These are phyloP conservation scores for Stratiomys singularior DNA, from an alignment of 2,888 invertebrate genomes.

Conservation along the genomic window DNA sequence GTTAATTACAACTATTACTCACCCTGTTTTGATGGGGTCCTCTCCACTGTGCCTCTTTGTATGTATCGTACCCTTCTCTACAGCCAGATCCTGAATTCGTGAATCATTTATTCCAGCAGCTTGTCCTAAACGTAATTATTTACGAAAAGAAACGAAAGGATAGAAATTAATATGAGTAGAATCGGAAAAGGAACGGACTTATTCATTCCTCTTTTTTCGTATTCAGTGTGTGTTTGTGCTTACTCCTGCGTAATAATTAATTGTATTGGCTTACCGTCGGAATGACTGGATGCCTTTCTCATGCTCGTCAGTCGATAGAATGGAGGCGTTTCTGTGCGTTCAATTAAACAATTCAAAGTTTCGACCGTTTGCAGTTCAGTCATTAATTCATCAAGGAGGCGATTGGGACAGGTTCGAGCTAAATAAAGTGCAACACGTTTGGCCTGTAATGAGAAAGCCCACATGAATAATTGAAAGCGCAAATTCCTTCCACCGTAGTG, in stretches of 20 bases:
- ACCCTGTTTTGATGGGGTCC: conserved; percentile 84
- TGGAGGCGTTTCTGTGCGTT: conserved; percentile 97
- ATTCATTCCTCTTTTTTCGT: too few species aligned
- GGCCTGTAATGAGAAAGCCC: conserved; percentile 71
- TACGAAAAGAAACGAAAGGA: neutral
- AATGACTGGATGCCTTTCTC: conserved; percentile 89
- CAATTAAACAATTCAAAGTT: conserved; percentile 94
- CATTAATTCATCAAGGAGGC: conserved; percentile 96
- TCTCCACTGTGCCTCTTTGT: conserved; percentile 94
- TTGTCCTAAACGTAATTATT: conserved; percentile 58
- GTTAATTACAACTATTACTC: conserved; percentile 54
- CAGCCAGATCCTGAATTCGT: conserved; percentile 67
- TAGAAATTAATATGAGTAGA: too few species aligned
- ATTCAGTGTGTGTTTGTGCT: too few species aligned
- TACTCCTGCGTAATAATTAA: too few species aligned
- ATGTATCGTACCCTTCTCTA: conserved; percentile 95
- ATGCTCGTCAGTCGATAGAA: conserved; percentile 95
- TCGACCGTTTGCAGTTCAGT: conserved; percentile 97
- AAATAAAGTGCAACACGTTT: conserved; percentile 94
- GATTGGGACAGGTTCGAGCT: conserved; percentile 90
- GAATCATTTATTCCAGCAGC: conserved; percentile 64
- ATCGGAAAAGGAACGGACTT: too few species aligned
- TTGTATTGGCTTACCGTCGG: conserved; percentile 67
- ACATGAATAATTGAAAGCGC: neutral
- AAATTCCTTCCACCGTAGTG: too few species aligned